Base-by-base conservation (phyloP, 2,113 vertebrate genomes). In the Pteruthius melanotis region DNA sequence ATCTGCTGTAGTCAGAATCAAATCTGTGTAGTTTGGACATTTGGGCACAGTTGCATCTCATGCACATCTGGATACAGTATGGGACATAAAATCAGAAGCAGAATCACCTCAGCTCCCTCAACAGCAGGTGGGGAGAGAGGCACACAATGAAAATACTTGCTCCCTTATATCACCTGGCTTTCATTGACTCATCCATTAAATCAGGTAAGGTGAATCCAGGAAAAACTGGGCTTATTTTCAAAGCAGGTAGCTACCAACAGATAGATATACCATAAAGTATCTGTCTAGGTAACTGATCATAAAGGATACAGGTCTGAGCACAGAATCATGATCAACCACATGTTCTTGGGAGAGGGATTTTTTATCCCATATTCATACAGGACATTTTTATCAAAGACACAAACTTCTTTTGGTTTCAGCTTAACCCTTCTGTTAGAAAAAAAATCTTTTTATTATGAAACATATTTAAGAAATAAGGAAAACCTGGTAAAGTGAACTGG, bases 301-400 rank as follows among this genome's bases (percentile, higher is more conserved):
- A 76, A 71, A 71, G 7, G 17, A 33, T 22, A 33, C 10, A 47
- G 33, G 12, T 70, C 28, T 77, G n/a, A 72, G 37, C 37, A 63
- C 21, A 79, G n/a, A 61, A 69, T 61, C 1, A 2, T 40, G 24
- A 53, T 24, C 1, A 1, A 35, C 2, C 10, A 5, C n/a, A 40
- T 37, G 6, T 11, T 61, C 14, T 74, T 65, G 30, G 19, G 35
- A 60, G 10, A 44, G 24, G 21, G 14, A 37, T 7, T 59, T 86
- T 45, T 63, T 50, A 63, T 13, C 4, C 9, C 31, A 7, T 49
- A 40, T 37, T 84, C 21, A 59, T 45, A 53, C 6, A 79, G 4
- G 4, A 27, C 8, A 44, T 31, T 65, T 76, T 77, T 8, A 42
- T 54, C 66, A 68, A 66, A 68, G 39, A 30, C 22, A 44, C 8